Percentiles rank a stretch among this genome's conserved stretches.
These are phyloP conservation scores for Neocloeon triangulifer DNA, from an alignment of 1,140 invertebrate genomes.

Conservation along the genomic window DNA sequence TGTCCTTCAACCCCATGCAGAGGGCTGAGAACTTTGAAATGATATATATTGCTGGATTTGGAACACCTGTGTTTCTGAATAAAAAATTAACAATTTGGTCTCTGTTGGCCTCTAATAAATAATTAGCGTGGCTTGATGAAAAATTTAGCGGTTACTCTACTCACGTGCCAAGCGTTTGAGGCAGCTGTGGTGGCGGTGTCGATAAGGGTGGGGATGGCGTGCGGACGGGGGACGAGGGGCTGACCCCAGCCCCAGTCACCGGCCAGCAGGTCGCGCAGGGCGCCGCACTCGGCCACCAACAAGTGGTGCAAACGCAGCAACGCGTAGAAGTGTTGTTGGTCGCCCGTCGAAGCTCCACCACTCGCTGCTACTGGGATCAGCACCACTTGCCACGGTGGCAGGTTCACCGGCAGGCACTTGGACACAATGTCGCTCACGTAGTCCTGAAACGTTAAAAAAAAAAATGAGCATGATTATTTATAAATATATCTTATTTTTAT, in stretches of 20 bases:
- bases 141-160: too few relatives aligned
- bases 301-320: slow-evolving; percentile 52
- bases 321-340: slow-evolving; percentile 40
- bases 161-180: too few relatives aligned
- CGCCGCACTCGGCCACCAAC: not conserved
- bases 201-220: not conserved
- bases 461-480: slow-evolving; percentile 1
- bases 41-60: too few relatives aligned
- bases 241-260: not conserved
- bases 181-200: too few relatives aligned
- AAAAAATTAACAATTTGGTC: too few relatives aligned
- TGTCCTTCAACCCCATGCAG: too few relatives aligned
- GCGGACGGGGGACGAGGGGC: not conserved
- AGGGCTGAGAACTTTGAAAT: too few relatives aligned
- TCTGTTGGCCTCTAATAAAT: too few relatives aligned
- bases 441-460: slow-evolving; percentile 28
- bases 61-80: too few relatives aligned
- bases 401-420: slow-evolving; percentile 36
- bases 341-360: too few relatives aligned
- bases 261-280: not conserved
- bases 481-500: slow-evolving; percentile 3
- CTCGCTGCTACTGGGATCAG: slow-evolving; percentile 35
- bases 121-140: too few relatives aligned
- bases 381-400: slow-evolving; percentile 60
- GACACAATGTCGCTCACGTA: slow-evolving; percentile 54